Conservation (phyloP, 2,797 vertebrate species). For the Philypnodon macrostomus region DNA sequence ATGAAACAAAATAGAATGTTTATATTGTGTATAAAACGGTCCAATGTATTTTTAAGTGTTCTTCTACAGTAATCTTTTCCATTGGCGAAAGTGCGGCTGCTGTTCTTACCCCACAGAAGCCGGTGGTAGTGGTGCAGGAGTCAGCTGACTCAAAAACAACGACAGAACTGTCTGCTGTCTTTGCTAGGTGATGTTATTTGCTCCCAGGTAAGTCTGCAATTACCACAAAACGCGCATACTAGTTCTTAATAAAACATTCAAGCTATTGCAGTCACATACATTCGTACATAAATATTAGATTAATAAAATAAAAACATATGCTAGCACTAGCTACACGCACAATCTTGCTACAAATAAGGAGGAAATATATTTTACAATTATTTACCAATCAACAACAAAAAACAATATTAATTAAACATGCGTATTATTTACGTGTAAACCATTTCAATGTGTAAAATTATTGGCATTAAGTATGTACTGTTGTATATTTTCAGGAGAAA, state of each 20-base stretch:
- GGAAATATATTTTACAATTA: too few species aligned
- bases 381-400: too few species aligned
- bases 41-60: too few species aligned
- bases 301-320: too few species aligned
- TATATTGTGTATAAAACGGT: too few species aligned
- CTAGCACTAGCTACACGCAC: slow-evolving; percentile 11
- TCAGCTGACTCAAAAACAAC: slow-evolving; percentile 57
- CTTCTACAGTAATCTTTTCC: background rate
- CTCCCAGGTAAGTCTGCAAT: slow-evolving; percentile 27
- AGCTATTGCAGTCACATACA: too few species aligned
- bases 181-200: slow-evolving; percentile 6
- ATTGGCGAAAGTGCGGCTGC: slow-evolving; percentile 45
- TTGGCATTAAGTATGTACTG: too few species aligned
- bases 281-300: slow-evolving; percentile 7
- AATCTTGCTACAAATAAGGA: too few species aligned
- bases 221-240: background rate
- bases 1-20: too few species aligned
- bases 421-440: background rate
- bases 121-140: background rate
- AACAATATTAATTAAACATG: too few species aligned
- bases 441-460: too few species aligned
- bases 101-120: background rate
- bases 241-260: too few species aligned
- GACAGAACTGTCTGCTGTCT: slow-evolving; percentile 6
- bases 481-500: slow-evolving; percentile 51